Evolutionary conservation across 2,113 vertebrate species (phyloP), one percentile per base, ranked within the genome.

Genomic region (Atractosteus spatula): DNA sequence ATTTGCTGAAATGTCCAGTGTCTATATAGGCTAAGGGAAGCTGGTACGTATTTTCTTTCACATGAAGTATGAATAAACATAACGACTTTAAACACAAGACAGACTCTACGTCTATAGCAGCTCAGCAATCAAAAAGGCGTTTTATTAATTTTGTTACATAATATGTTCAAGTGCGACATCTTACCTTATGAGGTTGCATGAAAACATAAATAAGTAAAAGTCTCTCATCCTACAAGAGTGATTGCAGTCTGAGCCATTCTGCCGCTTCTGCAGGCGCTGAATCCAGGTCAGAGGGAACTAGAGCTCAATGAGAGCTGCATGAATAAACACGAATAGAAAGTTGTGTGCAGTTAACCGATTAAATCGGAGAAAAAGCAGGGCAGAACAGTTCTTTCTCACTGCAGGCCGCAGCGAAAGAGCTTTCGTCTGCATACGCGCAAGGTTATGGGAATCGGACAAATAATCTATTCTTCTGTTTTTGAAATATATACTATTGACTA

Each of bases 251-350:
- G 71, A 69, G 77, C 79, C 83, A 81, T 78, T 78, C 83, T 72
- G 6, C 79, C 77, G 78, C 84, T 68, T 78, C 79, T 76, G 76
- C 74, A 68, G 81, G 81, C 12, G 56, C 71, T 8, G 83, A 90
- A 89, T 90, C 87, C 91, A 84, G 82, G 91, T 91, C 83, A 85
- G 78, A 78, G 83, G 81, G 78, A 91, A 77, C 79, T 79, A 83
- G 85, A 88, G 90, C 89, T 94, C 91, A 94, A 95, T 94, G 86
- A 94, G 88, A 88, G 51, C 91, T 95, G 95, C 95, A 95, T 96
- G 96, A 96, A 96, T 96, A 94, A 91, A 95, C 95, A 94, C 92
- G 90, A 96, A 96, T 95, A 90, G 94, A 89, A 96, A 96, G 93
- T 94, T 96, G 93, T 95, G 94, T 88, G 94, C 94, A 96, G 93